A percentile compares a stretch with the other conserved stretches of the same genome.
Evolutionary conservation across 2,113 vertebrate genomes (phyloP).

Genomic region (Carlito syrichta): DNA sequence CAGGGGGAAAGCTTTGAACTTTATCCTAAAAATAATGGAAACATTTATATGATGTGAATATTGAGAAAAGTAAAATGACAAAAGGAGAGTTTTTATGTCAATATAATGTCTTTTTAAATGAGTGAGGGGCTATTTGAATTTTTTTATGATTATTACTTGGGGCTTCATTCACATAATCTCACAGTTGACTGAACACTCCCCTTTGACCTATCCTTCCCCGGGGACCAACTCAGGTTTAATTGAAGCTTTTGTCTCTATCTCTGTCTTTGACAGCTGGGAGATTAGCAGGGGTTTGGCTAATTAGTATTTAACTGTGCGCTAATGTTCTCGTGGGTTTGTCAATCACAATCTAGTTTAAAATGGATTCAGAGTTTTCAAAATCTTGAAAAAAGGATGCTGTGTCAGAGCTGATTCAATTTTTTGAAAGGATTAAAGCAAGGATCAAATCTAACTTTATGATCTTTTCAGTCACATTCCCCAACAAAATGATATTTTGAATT

Average conservation of each 20-base stretch:
- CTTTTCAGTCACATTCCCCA: constrained; percentile 45
- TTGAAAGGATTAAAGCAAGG: constrained; percentile 72
- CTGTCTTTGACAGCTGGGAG: constrained; percentile 76
- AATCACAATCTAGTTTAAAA: constrained; percentile 82
- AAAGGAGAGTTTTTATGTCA: constrained; percentile 26
- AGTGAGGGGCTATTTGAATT: constrained; percentile 50
- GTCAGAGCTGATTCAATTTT: constrained; percentile 74
- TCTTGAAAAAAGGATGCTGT: constrained; percentile 44
- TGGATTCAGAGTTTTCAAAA: constrained; percentile 75
- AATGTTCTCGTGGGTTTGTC: constrained; percentile 82
- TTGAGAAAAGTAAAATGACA: background rate
- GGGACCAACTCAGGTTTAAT: constrained; percentile 85
- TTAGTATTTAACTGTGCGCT: constrained; percentile 87
- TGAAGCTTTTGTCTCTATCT: constrained; percentile 83
- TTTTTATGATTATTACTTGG: constrained; percentile 74
- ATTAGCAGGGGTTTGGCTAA: constrained; percentile 86
- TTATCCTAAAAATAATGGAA: constrained; percentile 16
- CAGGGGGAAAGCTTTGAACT: constrained; percentile 15
- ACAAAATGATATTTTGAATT: constrained; percentile 6
- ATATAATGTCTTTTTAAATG: constrained; percentile 69
- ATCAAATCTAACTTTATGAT: constrained; percentile 68
- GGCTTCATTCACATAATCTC: constrained; percentile 81
- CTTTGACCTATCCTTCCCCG: constrained; percentile 84
- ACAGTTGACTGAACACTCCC: constrained; percentile 87
- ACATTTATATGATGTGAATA: background rate